These are phyloP conservation scores for Phocoena phocoena DNA, from an alignment of 2,113 vertebrate species.

Conservation along the genomic window DNA sequence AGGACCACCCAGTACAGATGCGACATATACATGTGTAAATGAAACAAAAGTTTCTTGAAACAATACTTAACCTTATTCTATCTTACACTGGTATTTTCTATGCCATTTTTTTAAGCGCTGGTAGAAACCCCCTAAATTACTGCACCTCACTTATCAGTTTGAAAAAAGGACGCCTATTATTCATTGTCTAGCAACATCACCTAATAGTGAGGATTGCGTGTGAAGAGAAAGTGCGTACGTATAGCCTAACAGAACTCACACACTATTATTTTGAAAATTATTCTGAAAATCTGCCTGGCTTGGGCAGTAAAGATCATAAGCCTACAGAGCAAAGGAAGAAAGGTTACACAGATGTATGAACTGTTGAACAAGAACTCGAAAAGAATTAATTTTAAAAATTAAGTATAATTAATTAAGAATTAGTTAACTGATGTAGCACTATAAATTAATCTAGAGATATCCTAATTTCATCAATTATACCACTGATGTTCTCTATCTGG, in stretches of 20 bases:
- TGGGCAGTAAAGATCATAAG: not conserved
- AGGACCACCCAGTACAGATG: not conserved
- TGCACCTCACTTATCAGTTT: not conserved
- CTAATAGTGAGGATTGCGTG: not conserved
- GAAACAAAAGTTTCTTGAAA: not conserved
- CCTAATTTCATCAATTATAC: not conserved
- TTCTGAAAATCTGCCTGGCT: not conserved
- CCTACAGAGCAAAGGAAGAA: not conserved
- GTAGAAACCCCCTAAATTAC: not conserved
- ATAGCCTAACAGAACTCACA: not conserved
- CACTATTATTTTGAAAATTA: not conserved
- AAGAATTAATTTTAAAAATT: not conserved
- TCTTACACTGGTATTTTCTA: not conserved
- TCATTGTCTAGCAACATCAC: not conserved
- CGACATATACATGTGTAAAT: not conserved
- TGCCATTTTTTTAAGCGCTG: not conserved
- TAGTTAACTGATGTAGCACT: not conserved
- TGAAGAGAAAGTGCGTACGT: not conserved
- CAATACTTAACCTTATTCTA: not conserved
- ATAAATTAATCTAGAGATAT: not conserved
- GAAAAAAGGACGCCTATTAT: not conserved
- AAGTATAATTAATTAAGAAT: not conserved
- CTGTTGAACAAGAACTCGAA: not conserved
- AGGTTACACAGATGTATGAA: not conserved
- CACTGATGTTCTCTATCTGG: not conserved